These are phyloP conservation scores for Pangasius krempfi DNA, from an alignment of 2,797 vertebrate genomes.

Conservation along the genomic window DNA sequence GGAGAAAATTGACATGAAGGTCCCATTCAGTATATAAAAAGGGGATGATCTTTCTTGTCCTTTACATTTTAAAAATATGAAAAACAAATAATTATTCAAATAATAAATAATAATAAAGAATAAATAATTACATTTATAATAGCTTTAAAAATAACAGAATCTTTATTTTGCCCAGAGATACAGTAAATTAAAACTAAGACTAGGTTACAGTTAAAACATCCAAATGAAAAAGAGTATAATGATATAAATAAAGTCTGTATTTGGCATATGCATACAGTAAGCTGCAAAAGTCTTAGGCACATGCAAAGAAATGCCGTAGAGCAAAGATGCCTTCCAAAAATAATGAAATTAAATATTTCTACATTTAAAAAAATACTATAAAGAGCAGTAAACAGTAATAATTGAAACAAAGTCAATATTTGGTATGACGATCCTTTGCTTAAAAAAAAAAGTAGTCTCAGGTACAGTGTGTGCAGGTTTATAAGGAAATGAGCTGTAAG, in stretches of 20 bases:
- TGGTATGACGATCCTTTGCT: too few relatives aligned
- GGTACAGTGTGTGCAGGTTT: too few relatives aligned
- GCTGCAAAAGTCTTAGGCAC: too few relatives aligned
- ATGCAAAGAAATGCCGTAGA: too few relatives aligned
- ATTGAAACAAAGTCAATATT: too few relatives aligned
- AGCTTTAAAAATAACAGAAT: neutral
- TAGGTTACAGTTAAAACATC: neutral
- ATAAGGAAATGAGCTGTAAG: too few relatives aligned
- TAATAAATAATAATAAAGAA: neutral
- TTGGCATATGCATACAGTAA: neutral
- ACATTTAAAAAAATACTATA: too few relatives aligned
- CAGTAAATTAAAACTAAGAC: neutral
- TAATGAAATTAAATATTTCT: too few relatives aligned
- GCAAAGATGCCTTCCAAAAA: too few relatives aligned
- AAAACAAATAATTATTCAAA: neutral
- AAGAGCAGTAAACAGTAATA: too few relatives aligned
- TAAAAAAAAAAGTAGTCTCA: too few relatives aligned
- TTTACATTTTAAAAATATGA: neutral
- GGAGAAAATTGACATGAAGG: neutral
- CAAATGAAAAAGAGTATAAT: neutral
- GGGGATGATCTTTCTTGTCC: neutral
- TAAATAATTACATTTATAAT: neutral
- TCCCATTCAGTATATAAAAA: neutral
- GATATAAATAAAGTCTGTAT: neutral
- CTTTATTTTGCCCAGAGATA: neutral